phyloP scores from a whole-genome alignment of 2,888 invertebrate species.

The Lasioglossum marginatum region DNA sequence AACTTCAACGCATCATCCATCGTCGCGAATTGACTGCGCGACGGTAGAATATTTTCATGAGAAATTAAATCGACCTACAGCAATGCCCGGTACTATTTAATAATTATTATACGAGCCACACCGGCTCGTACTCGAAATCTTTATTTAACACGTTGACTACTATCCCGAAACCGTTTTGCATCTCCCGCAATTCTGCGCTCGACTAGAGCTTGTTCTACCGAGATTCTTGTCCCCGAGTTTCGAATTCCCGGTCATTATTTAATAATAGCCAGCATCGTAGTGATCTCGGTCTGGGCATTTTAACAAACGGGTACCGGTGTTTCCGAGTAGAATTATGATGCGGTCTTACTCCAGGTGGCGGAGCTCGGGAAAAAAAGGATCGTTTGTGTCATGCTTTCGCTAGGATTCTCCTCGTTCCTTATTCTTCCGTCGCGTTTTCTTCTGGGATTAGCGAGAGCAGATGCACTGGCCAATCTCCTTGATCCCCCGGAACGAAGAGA shows the following conservation, averaged over 20 bases:
- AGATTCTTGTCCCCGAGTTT: slow-evolving; percentile 9
- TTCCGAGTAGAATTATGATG: slow-evolving; percentile 50
- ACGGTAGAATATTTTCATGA: neutral
- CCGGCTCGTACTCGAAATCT: neutral
- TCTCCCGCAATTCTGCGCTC: neutral
- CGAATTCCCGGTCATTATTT: neutral
- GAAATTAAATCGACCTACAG: neutral
- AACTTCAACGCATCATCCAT: neutral
- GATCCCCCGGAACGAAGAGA: slow-evolving; percentile 30
- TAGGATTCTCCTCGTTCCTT: slow-evolving; percentile 42
- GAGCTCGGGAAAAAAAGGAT: slow-evolving; percentile 49
- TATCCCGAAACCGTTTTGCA: no score
- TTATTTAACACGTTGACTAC: neutral
- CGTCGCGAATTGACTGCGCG: neutral
- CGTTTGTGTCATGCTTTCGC: slow-evolving; percentile 55
- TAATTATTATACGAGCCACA: neutral
- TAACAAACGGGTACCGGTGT: slow-evolving; percentile 24
- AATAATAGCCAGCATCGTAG: neutral
- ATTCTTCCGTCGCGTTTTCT: slow-evolving; percentile 57
- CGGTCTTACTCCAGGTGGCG: slow-evolving; percentile 48
- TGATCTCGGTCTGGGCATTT: slow-evolving; percentile 11
- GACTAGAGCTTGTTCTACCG: neutral
- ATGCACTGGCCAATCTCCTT: slow-evolving; percentile 65
- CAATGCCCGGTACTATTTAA: neutral
- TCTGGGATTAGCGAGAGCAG: slow-evolving; percentile 63